Percentiles rank a stretch among this genome's conserved stretches.
phyloP scores from a whole-genome alignment of 2,113 vertebrate species.

The Alligator sinensis region DNA sequence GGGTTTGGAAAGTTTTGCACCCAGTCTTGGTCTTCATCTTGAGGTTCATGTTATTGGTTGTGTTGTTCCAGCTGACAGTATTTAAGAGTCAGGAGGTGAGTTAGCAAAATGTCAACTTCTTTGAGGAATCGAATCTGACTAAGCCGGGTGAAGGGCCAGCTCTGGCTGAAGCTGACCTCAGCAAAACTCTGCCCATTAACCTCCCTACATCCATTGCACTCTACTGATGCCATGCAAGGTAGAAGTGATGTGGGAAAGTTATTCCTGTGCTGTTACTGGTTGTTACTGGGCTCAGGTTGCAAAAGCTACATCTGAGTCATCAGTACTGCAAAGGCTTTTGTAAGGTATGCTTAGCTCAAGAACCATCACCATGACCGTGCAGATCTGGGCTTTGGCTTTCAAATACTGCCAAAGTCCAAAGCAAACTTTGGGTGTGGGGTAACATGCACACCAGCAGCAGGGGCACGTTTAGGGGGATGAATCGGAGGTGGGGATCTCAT shows the following conservation, averaged over 20 bases:
- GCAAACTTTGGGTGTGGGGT: accelerated
- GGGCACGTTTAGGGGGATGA: not conserved
- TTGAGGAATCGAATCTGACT: not conserved
- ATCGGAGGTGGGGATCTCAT: not conserved
- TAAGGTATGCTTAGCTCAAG: not conserved
- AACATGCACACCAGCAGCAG: not conserved
- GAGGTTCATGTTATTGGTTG: not conserved
- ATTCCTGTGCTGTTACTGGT: accelerated
- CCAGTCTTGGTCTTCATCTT: not conserved
- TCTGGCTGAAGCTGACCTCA: not conserved
- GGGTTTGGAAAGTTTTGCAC: not conserved
- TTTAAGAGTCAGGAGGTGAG: not conserved
- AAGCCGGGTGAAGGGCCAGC: not conserved
- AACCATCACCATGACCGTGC: not conserved
- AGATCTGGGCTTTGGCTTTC: not conserved
- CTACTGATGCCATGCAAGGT: accelerated
- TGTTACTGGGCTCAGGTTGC: accelerated
- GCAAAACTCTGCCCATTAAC: accelerated
- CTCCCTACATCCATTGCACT: accelerated
- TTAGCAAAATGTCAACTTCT: not conserved
- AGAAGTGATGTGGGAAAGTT: accelerated
- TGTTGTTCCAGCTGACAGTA: accelerated
- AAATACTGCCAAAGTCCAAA: not conserved
- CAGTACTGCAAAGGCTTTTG: not conserved
- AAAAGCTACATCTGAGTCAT: accelerated